Evolutionary conservation across 2,888 invertebrate genomes (phyloP), one percentile per base, ranked within the genome.

Genomic region (Lepidonotus clava): DNA sequence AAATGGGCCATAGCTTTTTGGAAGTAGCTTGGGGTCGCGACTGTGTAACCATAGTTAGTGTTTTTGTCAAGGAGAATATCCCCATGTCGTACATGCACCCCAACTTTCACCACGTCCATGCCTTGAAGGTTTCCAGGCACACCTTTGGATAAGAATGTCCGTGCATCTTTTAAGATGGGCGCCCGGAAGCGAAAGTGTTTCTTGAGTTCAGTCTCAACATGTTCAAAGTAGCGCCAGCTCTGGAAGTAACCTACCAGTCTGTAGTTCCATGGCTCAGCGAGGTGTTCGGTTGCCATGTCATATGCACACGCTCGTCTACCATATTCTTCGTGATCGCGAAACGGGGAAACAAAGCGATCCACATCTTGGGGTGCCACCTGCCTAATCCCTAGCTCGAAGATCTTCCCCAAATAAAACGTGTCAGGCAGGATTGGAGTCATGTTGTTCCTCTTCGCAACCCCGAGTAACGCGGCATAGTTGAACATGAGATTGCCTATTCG

Each of bases 61-160:
- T 91, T 90, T n/a, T 90, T 89, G 84, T 93, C 92, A 83, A 92
- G 89, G 4, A 93, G 91, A 87, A 94, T 90, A 87, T 94, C 94
- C 14, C 94, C 94, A 53, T 93, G 91, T 8, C 94, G 90, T 1
- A 94, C 92, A 88, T 94, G 94, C 28, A 94, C 90, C 0, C 93
- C 94, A 34, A 93, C 91, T 11, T 53, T 84, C 0, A 91, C 88
- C 2, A 90, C 61, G 21, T 87, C 76, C 6, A 89, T 86, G n/a
- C 85, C 87, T 0, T 86, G 87, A 87, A 90, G 90, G 28, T 89
- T 88, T 8, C 87, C 87, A 28, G 87, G 88, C 24, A 86, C 32
- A 34, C 51, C 40, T 53, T 18, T 32, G 11, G 36, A 34, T 1
- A 91, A 89, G 77, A 90, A 91, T 36, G 86, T 34, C 32, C 85